phyloP scores from a whole-genome alignment of 1,140 invertebrate species.

The Chionoecetes opilio region DNA sequence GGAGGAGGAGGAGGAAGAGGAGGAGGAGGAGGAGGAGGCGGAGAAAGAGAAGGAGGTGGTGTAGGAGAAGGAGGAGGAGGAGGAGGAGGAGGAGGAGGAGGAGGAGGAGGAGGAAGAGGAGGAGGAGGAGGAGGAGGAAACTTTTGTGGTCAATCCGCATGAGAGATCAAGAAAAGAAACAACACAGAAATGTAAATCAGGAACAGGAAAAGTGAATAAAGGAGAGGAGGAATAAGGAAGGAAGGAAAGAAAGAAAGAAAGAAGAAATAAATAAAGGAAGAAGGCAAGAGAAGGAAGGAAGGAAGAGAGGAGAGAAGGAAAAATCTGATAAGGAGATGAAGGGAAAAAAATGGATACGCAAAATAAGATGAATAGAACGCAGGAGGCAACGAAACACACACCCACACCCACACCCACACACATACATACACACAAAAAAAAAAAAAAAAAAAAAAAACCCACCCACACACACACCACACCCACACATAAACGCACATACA shows the following conservation, averaged over 20 bases:
- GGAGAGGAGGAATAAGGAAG: neutral
- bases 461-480: neutral
- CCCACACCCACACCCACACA: neutral
- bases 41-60: too few species aligned
- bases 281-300: neutral
- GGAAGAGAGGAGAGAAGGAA: conserved; percentile 18
- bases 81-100: too few species aligned
- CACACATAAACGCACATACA: conserved; percentile 38
- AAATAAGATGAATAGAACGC: neutral
- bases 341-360: neutral
- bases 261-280: neutral
- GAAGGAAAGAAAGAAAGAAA: neutral
- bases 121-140: too few species aligned
- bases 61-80: too few species aligned
- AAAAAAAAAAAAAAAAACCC: too few species aligned
- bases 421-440: conserved; percentile 51
- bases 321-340: too few species aligned
- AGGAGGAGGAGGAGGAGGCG: too few species aligned
- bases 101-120: too few species aligned
- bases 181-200: neutral
- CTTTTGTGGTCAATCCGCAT: too few species aligned
- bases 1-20: too few species aligned
- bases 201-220: neutral
- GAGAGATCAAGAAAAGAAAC: neutral
- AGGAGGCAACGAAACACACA: neutral